A percentile compares a stretch with the other conserved stretches of the same genome.
These are phyloP conservation scores for Ptychodera flava DNA, from an alignment of 35 echinoderm and acorn worm species.

Conservation along the genomic window DNA sequence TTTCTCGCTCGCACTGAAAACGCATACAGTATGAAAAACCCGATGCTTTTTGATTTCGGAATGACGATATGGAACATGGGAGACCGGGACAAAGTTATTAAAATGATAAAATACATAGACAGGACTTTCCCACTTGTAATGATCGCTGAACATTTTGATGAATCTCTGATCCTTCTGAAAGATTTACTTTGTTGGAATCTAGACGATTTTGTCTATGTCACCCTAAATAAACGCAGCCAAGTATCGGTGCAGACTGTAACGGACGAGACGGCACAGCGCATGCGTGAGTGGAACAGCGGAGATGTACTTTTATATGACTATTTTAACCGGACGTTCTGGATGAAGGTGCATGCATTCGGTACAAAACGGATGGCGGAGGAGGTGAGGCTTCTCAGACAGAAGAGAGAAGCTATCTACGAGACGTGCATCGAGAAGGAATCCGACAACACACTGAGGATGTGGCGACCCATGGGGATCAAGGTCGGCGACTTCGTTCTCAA, in stretches of 20 bases:
- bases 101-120: conserved; percentile 30
- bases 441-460: conserved; percentile 26
- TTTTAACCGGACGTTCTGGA: conserved; percentile 85
- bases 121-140: conserved; percentile 60
- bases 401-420: conserved; percentile 18
- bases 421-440: conserved; percentile 35
- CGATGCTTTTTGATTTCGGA: conserved; percentile 58
- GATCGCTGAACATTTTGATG: conserved; percentile 86
- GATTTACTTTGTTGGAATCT: conserved; percentile 86
- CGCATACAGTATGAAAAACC: conserved; percentile 35
- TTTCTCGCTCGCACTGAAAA: background rate
- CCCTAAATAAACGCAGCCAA: conserved; percentile 49
- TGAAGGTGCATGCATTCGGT: conserved; percentile 61
- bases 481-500: conserved; percentile 50
- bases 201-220: conserved; percentile 81
- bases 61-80: conserved; percentile 19
- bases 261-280: background rate
- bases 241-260: conserved; percentile 18
- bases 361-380: conserved; percentile 64
- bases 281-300: conserved; percentile 69
- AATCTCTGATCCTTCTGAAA: conserved; percentile 77
- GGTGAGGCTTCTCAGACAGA: conserved; percentile 16
- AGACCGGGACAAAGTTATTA: conserved; percentile 13
- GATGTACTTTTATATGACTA: conserved; percentile 69
- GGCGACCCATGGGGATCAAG: conserved; percentile 53